Evolutionary conservation across 2,113 vertebrate genomes (phyloP).

Genomic region (Corythoichthys haematopterus): DNA sequence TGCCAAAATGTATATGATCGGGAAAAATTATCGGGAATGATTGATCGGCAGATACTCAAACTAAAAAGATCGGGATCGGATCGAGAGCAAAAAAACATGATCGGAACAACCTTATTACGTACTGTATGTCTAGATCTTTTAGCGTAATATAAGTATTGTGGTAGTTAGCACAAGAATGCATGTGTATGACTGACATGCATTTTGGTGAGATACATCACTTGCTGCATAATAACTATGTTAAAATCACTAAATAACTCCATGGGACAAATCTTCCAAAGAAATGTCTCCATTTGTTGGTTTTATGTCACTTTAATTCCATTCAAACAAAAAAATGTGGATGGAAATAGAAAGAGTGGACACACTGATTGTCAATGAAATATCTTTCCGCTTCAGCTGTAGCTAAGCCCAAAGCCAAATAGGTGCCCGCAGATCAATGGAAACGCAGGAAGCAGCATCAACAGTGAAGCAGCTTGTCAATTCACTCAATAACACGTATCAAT

Average conservation of each 20-base stretch:
- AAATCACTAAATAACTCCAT: background rate
- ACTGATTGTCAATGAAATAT: slow-evolving; percentile 50
- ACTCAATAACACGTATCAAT: slow-evolving; percentile 37
- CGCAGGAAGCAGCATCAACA: slow-evolving; percentile 27
- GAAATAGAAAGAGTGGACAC: slow-evolving; percentile 22
- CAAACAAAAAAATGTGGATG: background rate
- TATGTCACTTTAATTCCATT: background rate
- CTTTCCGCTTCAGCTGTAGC: slow-evolving; percentile 45
- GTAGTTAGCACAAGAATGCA: no score
- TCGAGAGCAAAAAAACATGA: no score
- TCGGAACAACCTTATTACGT: no score
- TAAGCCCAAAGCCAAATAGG: slow-evolving; percentile 34
- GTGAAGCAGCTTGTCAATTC: slow-evolving; percentile 33
- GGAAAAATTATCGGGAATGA: no score
- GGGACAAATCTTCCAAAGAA: background rate
- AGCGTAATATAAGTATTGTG: no score
- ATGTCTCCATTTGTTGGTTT: background rate
- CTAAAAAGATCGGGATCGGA: no score
- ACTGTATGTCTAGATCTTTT: no score
- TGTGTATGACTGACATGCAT: no score
- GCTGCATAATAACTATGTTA: no score
- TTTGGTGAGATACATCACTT: no score
- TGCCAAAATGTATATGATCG: no score
- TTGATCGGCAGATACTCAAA: no score
- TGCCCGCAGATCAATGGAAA: slow-evolving; percentile 47